phyloP scores from a whole-genome alignment of 2,113 vertebrate genomes.

The Gambusia affinis region DNA sequence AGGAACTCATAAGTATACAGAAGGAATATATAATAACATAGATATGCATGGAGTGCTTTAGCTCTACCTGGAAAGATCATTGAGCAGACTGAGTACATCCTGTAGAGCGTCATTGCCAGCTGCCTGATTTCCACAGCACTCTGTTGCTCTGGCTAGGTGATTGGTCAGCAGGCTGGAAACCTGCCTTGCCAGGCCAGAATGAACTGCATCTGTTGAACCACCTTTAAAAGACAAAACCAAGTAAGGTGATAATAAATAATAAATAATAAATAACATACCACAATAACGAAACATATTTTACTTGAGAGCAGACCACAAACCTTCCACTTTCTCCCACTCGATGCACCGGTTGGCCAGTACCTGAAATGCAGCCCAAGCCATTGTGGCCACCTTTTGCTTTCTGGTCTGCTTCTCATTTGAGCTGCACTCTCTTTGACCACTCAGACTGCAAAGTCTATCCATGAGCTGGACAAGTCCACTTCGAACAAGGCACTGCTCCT shows the following conservation, averaged over 20 bases:
- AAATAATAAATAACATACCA: too few relatives aligned
- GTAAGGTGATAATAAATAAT: neutral
- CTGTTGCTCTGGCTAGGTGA: slow-evolving; percentile 93
- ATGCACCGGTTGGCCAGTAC: slow-evolving; percentile 97
- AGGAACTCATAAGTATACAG: neutral
- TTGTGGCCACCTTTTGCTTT: slow-evolving; percentile 97
- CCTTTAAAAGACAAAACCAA: slow-evolving; percentile 72
- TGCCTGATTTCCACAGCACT: slow-evolving; percentile 97
- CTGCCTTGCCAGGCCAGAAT: slow-evolving; percentile 95
- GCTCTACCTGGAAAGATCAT: slow-evolving; percentile 92
- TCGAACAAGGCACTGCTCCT: slow-evolving; percentile 95
- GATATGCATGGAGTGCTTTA: neutral
- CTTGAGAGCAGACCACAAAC: slow-evolving; percentile 64
- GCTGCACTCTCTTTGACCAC: slow-evolving; percentile 92
- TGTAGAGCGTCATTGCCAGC: slow-evolving; percentile 96
- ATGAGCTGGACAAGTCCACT: slow-evolving; percentile 97
- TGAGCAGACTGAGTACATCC: slow-evolving; percentile 96
- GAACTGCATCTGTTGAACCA: slow-evolving; percentile 93
- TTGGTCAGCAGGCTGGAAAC: slow-evolving; percentile 97
- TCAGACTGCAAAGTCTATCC: slow-evolving; percentile 94
- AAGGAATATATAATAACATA: slow-evolving; percentile 1
- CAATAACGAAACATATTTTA: neutral
- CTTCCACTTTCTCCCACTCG: slow-evolving; percentile 99
- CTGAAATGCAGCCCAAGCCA: slow-evolving; percentile 99
- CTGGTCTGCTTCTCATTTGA: slow-evolving; percentile 96